Evolutionary conservation across 2,888 invertebrate genomes (phyloP), one percentile per base, ranked within the genome.

Genomic region (Rambutsinella grinnellia): DNA sequence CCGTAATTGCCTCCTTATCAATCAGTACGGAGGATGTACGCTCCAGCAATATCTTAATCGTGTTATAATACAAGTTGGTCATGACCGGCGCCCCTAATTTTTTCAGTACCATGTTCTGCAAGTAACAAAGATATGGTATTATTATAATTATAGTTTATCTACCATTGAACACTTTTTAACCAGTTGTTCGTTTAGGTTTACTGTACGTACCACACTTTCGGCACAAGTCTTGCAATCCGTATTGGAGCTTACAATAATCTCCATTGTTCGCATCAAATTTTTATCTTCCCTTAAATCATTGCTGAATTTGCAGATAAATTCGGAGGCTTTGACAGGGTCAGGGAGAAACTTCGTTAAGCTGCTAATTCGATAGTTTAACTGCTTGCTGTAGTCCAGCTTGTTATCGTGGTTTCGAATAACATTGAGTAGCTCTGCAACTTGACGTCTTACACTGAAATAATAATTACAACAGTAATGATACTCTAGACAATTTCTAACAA

Each of bases 11-110:
- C 79, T 93, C 93, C 84, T 93, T 93, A 86, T 99, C 99, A 13
- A 99, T 94, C 94, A 98, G 95, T 3, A 99, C 96, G 0, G 96
- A 97, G 79, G 97, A 97, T 15, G 97, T 94, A 74, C 98, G 90
- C 87, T 98, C 98, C 71, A 99, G 88, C 57, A 99, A 87, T 92
- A 95, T 95, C 88, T 98, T 98, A 49, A 98, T 94, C 0, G 96
- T 96, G 86, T 96, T 96, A 88, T 97, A 97, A 87, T 97, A 95
- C 44, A 96, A 88, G 87, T 97, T 97, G 1, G 96, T 96, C 93
- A 96, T 96, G 2, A 96, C 93, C 0, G 96, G 96, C 85, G 95
- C 93, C 0, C 97, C 98, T 2, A 98, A 89, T 87, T 96, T 97
- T 87, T 97, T 96, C 66, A 98, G 88, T 10, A 97, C 93, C 79